Evolutionary conservation across 2,113 vertebrate genomes (phyloP), one percentile per base, ranked within the genome.

Genomic region (Rostratula benghalensis): DNA sequence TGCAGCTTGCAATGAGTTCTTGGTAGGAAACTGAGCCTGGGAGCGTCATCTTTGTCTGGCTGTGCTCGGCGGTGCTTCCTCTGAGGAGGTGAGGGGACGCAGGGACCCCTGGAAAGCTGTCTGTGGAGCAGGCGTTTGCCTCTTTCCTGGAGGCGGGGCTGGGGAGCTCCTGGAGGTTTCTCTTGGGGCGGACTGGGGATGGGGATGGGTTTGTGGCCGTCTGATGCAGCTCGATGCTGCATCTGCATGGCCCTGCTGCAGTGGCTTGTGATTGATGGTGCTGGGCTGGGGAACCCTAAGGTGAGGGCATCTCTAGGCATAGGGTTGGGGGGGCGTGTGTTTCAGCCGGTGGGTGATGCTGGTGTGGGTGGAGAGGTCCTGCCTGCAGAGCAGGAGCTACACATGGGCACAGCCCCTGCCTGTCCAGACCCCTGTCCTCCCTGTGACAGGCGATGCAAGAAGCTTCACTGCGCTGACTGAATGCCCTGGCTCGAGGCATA

Each of bases 211-310:
- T 30, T 48, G 23, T 6, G 35, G 65, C 27, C 2, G 4, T 23
- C 3, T 33, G 28, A 13, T 3, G 4, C 17, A 27, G n/a, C 35
- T 39, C 1, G 9, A 2, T 18, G 25, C 60, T 57, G 65, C 12
- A 4, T 23, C 64, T 1, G 1, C 41, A 19, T 28, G 22, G 24
- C 41, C 57, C 20, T 2, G 2, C 17, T 0, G 0, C 0, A 3
- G 50, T 19, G 43, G 9, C 33, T 64, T 53, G 22, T 33, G 67
- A 45, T 20, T 2, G 3, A 7, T 16, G 27, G 37, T 1, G 1
- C 50, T 11, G 54, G 31, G 53, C 35, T 63, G 37, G 14, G 31
- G 13, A 54, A 19, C 22, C 25, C 9, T 33, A 45, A 63, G 41
- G 43, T 0, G 0, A 16, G 59, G n/a, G n/a, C 21, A 37, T 13